Evolutionary conservation across 2,797 vertebrate species (phyloP), one percentile per base, ranked within the genome.

Genomic region (Manis pentadactyla): DNA sequence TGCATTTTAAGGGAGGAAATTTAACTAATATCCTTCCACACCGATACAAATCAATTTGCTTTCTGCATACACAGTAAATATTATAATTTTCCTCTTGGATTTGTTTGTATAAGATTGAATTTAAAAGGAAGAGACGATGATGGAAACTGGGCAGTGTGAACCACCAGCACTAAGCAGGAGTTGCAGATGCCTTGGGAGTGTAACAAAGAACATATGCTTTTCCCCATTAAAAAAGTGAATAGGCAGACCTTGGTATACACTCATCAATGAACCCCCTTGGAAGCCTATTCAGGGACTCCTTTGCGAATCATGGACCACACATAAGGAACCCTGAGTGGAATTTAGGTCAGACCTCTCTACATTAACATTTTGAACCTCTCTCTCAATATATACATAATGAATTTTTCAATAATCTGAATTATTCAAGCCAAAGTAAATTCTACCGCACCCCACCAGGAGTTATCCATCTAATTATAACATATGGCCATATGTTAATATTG

Each of bases 401-500:
- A 13, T 63, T 64, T 57, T 77, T 94, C 21, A 88, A 64, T 39
- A 86, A 89, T 74, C 13, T 74, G 15, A 77, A 88, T 82, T n/a
- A 83, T 61, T 82, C 53, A 42, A 90, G 3, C 7, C 59, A 86
- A 97, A 94, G 77, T n/a, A 66, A 93, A 90, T 55, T 29, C 25
- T 31, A 17, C 31, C 25, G 34, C 13, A 68, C 21, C 13, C 13
- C 3, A 83, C 5, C 17, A 90, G 49, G 31, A 96, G 81, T 55
- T 42, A 51, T 57, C 49, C 37, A 64, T 37, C 64, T 88, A 55
- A 85, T n/a, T 31, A 27, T 64, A 77, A 46, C n/a, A 39, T 81
- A 18, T 46, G 68, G 73, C 3, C 73, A 57, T 53, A 68, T 7
- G 5, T 84, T 75, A 90, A 75, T 53, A 34, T 53, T 66, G 39